A percentile compares a stretch with the other conserved stretches of the same genome.
phyloP scores from a whole-genome alignment of 1,140 invertebrate species.

The Zaprionus davidi region DNA sequence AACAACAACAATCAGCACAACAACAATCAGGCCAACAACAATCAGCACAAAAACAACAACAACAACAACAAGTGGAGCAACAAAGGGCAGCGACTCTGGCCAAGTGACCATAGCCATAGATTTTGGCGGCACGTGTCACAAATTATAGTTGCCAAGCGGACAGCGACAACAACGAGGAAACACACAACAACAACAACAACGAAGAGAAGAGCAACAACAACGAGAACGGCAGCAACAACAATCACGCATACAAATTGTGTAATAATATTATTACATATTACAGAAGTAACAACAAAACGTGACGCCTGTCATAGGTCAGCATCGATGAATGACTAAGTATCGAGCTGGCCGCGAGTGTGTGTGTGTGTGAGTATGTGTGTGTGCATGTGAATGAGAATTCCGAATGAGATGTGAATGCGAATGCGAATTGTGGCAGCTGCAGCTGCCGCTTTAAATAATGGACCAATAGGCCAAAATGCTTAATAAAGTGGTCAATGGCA shows the following conservation, averaged over 20 bases:
- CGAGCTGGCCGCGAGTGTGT: neutral
- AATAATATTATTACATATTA: conserved; percentile 75
- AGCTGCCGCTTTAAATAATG: conserved; percentile 38
- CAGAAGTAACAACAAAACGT: conserved; percentile 53
- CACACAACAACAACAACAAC: conserved; percentile 8
- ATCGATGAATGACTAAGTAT: conserved; percentile 2
- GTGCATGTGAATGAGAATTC: conserved; percentile 25
- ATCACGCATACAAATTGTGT: conserved; percentile 67
- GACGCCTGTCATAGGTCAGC: conserved; percentile 52
- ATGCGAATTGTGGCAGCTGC: conserved; percentile 28
- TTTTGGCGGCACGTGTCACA: conserved; percentile 69
- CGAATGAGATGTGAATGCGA: conserved; percentile 17
- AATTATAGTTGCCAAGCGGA: conserved; percentile 63
- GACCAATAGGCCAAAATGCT: conserved; percentile 31
- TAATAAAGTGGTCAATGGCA: conserved; percentile 45
- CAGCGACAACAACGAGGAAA: no score
- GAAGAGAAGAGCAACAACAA: conserved; percentile 10
- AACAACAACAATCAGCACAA: conserved; percentile 28
- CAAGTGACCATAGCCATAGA: conserved; percentile 45
- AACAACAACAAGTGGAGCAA: conserved; percentile 11
- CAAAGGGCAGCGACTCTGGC: conserved; percentile 3
- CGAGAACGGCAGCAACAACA: conserved; percentile 16
- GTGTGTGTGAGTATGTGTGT: neutral
- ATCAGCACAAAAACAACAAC: neutral
- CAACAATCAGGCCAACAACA: conserved; percentile 17